Base-by-base conservation (phyloP, 2,797 vertebrate species). In the Sebastes flavidus region DNA sequence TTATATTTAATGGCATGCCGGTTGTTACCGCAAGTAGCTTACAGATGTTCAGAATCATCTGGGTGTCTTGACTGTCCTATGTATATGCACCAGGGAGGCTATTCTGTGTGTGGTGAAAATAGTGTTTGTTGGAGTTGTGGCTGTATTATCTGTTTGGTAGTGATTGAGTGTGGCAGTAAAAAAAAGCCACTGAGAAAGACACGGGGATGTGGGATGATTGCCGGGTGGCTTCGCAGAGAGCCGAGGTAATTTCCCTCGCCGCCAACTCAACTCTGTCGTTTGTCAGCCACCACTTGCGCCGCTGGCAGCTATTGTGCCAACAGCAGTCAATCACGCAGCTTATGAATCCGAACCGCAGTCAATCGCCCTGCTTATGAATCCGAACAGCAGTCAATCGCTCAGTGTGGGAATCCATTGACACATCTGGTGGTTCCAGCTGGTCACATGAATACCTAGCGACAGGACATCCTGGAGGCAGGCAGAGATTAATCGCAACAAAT, bases 91-190 rank as follows among this genome's bases (percentile, higher is more conserved):
- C 18, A 30, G 72, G 73, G 82, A 86, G 66, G 73, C 61, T 81
- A 59, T 63, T 82, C 59, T 78, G 74, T 79, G 72, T 78, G 81
- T 66, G 65, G 62, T 66, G 81, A 68, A 75, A 84, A 91, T 87
- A 82, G 38, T 75, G 75, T 75, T 81, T 77, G 82, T 83, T 68
- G 80, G 81, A 83, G 82, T 86, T 87, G 69, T 82, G 87, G 84
- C 90, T 88, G 87, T 70, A 89, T 94, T 92, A 94, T 93, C 87
- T 91, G 81, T 87, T 86, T 88, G 91, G 87, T 91, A 92, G 82
- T 94, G 95, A 96, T 91, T 86, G 93, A 95, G 94, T 88, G 89
- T 77, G 85, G 91, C 92, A 91, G 92, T 95, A 94, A 95, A 95
- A 92, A 95, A 95, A 92, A 89, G 79, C 75, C 87, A 80, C 81